Evolutionary conservation across 2,888 invertebrate species (phyloP), one percentile per base, ranked within the genome.

Genomic region (Synanthedon formicaeformis): DNA sequence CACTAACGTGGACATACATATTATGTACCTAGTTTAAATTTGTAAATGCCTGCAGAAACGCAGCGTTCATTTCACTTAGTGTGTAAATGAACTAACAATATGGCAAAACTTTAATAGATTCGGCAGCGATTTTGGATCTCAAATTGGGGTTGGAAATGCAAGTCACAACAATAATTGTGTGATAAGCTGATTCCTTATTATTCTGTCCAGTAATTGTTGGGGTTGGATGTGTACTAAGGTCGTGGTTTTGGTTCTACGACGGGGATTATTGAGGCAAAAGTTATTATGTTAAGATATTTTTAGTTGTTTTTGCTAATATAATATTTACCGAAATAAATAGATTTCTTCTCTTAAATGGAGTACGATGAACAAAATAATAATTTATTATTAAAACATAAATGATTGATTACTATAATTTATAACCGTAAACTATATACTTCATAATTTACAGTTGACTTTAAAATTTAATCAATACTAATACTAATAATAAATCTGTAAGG

Each of bases 171-270:
- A 66, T 65, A 63, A 61, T 57, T 58, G 58, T 61, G 34, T 10
- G 60, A 59, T 64, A 67, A 51, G 69, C 69, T 69, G 70, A 73
- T 73, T 72, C 67, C 66, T 59, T 56, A 58, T 59, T 61, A 58
- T 62, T 57, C 55, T 54, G 52, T 57, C 12, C 18, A 12, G 53
- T 50, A 48, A 51, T 50, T 54, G 52, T 53, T 18, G 48, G 53
- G 50, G 49, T 49, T 49, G 49, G 16, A 16, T 3, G 16, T 49
- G 16, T 12, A 8, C 45, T 45, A 18, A 49, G 49, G 49, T 49
- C 49, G 49, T 12, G 49, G 23, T 12, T 49, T 14, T 12, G 49
- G 18, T 45, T 45, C 45, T 45, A n/a, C 13, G 45, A 13, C n/a
- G 14, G 45, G 45, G 45, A 45, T 45, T 45, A 45, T 34, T 34